phyloP scores from a whole-genome alignment of 2,113 vertebrate genomes.

The Petrocephalus zakoni region DNA sequence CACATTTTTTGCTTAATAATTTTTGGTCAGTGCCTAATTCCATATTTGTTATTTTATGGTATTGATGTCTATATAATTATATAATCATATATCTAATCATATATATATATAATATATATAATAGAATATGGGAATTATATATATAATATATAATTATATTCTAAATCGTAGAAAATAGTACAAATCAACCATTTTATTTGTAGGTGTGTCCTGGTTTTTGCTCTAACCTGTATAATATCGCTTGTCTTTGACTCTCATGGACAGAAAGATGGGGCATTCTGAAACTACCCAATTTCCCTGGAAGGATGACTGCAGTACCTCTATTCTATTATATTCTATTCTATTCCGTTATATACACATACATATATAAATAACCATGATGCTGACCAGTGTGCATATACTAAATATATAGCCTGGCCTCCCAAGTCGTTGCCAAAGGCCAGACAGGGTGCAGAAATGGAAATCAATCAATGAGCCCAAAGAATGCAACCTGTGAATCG shows the following conservation, averaged over 20 bases:
- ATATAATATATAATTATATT: no score
- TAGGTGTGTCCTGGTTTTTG: neutral
- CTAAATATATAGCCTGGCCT: neutral
- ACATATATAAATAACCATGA: neutral
- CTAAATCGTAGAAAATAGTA: no score
- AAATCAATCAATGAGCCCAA: neutral
- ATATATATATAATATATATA: no score
- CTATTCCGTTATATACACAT: neutral
- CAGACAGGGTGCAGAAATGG: neutral
- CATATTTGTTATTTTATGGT: no score
- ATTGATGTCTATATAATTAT: no score
- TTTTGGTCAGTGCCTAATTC: no score
- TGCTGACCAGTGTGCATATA: neutral
- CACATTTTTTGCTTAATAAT: no score
- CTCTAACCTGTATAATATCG: neutral
- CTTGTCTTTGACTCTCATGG: neutral
- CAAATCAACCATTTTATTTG: no score
- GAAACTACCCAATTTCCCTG: neutral
- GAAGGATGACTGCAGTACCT: neutral
- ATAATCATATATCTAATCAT: no score
- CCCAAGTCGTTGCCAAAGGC: neutral
- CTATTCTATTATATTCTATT: neutral
- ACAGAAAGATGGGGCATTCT: neutral
- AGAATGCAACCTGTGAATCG: neutral
- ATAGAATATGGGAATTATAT: no score